A percentile compares a stretch with the other conserved stretches of the same genome.
Evolutionary conservation across 2,888 invertebrate genomes (phyloP).

Genomic region (Gastracanthus pulcherrimus): DNA sequence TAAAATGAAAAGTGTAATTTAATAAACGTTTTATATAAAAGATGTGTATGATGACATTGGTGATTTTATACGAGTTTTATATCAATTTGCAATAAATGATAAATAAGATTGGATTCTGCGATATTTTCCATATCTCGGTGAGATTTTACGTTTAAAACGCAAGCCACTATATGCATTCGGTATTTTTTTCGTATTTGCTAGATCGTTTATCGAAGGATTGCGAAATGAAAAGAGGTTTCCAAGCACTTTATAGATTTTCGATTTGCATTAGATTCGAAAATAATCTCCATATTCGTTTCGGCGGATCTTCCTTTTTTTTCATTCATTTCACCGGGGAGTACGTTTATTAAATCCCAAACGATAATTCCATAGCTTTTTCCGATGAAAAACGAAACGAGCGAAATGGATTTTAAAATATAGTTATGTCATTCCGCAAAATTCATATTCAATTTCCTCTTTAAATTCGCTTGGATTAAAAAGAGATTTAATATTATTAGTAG

Average conservation of each 20-base stretch:
- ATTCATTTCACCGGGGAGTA: background rate
- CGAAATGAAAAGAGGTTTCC: too few relatives aligned
- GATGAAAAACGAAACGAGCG: background rate
- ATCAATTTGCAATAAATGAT: too few relatives aligned
- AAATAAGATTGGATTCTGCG: too few relatives aligned
- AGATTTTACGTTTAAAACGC: background rate
- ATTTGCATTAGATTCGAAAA: constrained; percentile 36
- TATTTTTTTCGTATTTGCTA: background rate
- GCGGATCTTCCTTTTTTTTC: background rate
- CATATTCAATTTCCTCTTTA: constrained; percentile 16
- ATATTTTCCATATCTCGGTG: background rate
- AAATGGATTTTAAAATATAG: constrained; percentile 1
- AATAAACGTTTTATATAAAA: too few relatives aligned
- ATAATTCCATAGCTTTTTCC: background rate
- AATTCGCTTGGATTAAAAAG: background rate
- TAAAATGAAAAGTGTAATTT: too few relatives aligned
- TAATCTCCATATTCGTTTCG: constrained; percentile 4
- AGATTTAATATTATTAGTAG: constrained; percentile 25
- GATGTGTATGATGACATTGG: too few relatives aligned
- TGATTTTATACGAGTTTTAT: too few relatives aligned
- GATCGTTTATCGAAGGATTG: constrained; percentile 3
- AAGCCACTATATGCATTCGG: background rate
- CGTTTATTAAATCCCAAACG: constrained; percentile 32
- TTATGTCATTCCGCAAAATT: background rate
- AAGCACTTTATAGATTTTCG: constrained; percentile 22